Evolutionary conservation across 2,888 invertebrate species (phyloP), one percentile per base, ranked within the genome.

Genomic region (Ashinkailepas kermadecensis): DNA sequence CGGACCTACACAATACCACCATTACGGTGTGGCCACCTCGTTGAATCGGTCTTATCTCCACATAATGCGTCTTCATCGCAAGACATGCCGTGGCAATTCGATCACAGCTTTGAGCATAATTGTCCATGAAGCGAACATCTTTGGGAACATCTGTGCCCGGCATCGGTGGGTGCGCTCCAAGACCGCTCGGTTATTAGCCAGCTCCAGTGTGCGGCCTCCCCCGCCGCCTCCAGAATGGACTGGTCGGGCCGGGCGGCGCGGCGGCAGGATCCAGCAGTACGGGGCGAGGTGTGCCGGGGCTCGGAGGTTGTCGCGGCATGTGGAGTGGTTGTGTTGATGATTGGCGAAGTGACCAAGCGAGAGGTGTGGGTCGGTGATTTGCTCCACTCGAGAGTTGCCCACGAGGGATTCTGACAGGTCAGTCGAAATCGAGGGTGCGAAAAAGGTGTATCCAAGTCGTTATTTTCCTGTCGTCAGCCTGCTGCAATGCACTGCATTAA

Each of bases 81-180:
- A 56, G 54, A 74, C 54, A 56, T 56, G 18, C 56, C 54, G 21
- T 74, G 74, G 10, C 56, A 74, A 74, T 74, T 56, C 74, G 21
- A 74, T 74, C 74, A 56, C 10, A 56, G 54, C 56, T 15, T 74
- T 23, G 21, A 15, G 56, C 54, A 10, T 56, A 15, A 74, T 74
- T 74, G 74, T 21, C 74, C 74, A 54, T 56, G 74, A 74, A 74
- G 74, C 1, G 56, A 70, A 39, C 70, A 70, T 70, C 70, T 70
- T 62, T 12, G 70, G 70, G 70, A 70, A 13, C 39, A 70, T 70
- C 70, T 70, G 70, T 39, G 67, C 15, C 67, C 6, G 25, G 12
- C 23, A 11, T 25, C 67, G 67, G 67, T 18, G 18, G 25, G 67
- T 8, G 62, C 18, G 18, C 62, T 62, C 39, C 39, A 39, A 39